Evolutionary conservation across 2,113 vertebrate species (phyloP), one percentile per base, ranked within the genome.

Genomic region (Spea bombifrons): DNA sequence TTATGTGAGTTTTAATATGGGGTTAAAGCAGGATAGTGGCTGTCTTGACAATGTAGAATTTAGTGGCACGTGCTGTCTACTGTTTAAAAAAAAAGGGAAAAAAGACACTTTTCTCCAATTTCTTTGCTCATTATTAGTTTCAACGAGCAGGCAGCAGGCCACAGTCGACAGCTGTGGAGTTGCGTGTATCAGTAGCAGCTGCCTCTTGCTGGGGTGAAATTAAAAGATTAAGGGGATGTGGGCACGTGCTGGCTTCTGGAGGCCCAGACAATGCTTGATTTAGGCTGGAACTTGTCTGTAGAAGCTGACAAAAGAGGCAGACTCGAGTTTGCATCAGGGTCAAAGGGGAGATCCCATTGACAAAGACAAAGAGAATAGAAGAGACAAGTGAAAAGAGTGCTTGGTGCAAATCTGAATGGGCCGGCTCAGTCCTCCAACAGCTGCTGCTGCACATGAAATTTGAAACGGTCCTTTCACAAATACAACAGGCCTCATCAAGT

Each of bases 381-480:
- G 82, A 87, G 90, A 84, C 84, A 74, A 87, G 84, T 86, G 88
- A 85, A 84, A 86, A 83, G 88, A 81, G 86, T 87, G 86, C 91
- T 86, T 81, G 75, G 83, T 70, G 0, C 61, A 76, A 80, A 86
- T 84, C 85, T 91, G 90, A 92, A 93, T 93, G 89, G 88, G 84
- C 87, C 61, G 84, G 88, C 86, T 89, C 80, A 83, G 88, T 88
- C 89, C 88, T 77, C 88, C 85, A 88, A 94, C 96, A 98, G 96
- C 96, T 98, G 96, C 94, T 93, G 87, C 86, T 72, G 90, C 87
- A 90, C 88, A 90, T 92, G 96, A 96, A 95, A 97, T 96, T 90
- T 90, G 94, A 97, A 93, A 93, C 87, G 90, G 88, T 92, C 91
- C 90, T 92, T 97, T 96, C 92, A 95, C 90, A 92, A 91, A 92